Base-by-base conservation (phyloP, 2,113 vertebrate genomes). In the Synchiropus splendidus region DNA sequence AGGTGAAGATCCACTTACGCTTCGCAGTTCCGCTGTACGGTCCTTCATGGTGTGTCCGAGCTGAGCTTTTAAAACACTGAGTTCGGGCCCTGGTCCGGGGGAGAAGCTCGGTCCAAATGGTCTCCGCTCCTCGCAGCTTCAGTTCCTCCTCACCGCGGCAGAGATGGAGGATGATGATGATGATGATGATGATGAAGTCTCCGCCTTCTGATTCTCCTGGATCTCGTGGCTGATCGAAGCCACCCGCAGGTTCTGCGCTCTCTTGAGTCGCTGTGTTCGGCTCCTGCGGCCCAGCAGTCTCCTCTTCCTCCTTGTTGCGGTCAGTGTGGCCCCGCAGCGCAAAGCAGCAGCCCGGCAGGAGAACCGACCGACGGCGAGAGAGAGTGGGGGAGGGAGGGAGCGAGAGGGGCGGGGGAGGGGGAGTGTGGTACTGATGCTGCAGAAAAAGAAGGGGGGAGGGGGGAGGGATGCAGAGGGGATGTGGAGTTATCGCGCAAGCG, bases 11-110 rank as follows among this genome's bases (percentile, higher is more conserved):
- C 1, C 30, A 18, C 76, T 76, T 70, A 79, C 76, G 14, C 76
- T 79, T 64, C 76, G 64, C 62, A 79, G 76, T 75, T 79, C 76
- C 67, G 76, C 76, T 64, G 76, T 79, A 14, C 76, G 76, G 67
- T 79, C 76, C 70, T 79, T 79, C 76, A 79, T 79, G 60, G 47
- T 71, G 67, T 63, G 59, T 51, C 57, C 56, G 62, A 56, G 62
- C 62, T 50, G 66, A 31, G 39, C 54, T 65, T 55, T 14, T 8
- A 2, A 31, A n/a, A 16, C 13, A 13, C 16, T 16, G 8, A 56
- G 45, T 70, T 43, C 67, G 48, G 55, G 63, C 21, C 50, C 57
- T 40, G 39, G 30, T 33, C 31, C 39, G 18, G 39, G 40, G 15
- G 40, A n/a, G 16, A 9, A 59, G 51, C 44, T 16, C 46, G 56